phyloP scores from a whole-genome alignment of 2,797 vertebrate genomes.

The Thalassophryne amazonica region DNA sequence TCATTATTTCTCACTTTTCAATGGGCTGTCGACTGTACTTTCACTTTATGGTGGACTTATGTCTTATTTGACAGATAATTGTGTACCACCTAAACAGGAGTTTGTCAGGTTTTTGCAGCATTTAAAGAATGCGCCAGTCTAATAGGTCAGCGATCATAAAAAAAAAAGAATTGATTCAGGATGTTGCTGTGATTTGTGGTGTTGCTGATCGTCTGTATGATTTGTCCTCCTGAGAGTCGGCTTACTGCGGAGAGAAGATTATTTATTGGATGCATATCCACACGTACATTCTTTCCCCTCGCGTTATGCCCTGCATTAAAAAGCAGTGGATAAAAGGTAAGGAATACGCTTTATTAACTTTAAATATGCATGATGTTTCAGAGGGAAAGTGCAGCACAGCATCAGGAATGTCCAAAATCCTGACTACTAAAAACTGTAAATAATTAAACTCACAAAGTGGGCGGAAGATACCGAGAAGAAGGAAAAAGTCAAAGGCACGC shows the following conservation, averaged over 20 bases:
- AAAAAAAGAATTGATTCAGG: too few species aligned
- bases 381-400: conserved; percentile 75
- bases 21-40: conserved; percentile 5
- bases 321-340: conserved; percentile 78
- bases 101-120: background rate
- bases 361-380: conserved; percentile 84
- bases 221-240: conserved; percentile 26
- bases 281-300: conserved; percentile 15
- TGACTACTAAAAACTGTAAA: conserved; percentile 76
- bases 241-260: conserved; percentile 26
- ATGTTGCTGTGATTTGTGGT: conserved; percentile 14
- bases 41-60: background rate
- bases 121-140: background rate
- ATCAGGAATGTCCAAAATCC: conserved; percentile 78
- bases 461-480: conserved; percentile 10
- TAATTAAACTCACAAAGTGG: conserved; percentile 70
- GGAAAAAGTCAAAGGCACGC: conserved; percentile 56
- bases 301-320: conserved; percentile 66
- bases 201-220: conserved; percentile 11
- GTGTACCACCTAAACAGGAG: background rate
- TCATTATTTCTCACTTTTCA: conserved; percentile 22
- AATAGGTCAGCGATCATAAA: conserved; percentile 3
- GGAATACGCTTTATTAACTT: conserved; percentile 81
- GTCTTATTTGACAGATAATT: conserved; percentile 8
- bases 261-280: conserved; percentile 22